Evolutionary conservation across 2,113 vertebrate genomes (phyloP).

Genomic region (Psilopsiagon aymara): DNA sequence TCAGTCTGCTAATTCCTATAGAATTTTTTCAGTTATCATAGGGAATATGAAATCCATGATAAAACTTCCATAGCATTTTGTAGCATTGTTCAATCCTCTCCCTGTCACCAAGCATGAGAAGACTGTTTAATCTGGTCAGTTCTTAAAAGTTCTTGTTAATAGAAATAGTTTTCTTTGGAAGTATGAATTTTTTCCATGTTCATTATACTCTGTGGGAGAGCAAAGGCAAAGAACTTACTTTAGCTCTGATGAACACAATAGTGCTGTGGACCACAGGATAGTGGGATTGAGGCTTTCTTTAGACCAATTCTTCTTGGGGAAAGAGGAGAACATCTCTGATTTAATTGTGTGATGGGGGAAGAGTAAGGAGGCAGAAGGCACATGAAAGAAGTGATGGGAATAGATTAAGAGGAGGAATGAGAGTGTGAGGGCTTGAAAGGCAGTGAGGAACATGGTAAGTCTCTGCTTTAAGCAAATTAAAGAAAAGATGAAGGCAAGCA

Average conservation of each 20-base stretch:
- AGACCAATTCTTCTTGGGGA: neutral
- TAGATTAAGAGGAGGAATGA: neutral
- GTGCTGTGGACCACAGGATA: neutral
- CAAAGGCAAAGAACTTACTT: neutral
- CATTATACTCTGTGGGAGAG: neutral
- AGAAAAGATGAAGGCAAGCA: neutral
- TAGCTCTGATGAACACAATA: neutral
- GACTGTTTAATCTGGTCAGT: neutral
- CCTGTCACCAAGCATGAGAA: neutral
- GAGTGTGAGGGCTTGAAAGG: neutral
- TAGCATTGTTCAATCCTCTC: neutral
- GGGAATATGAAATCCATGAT: neutral
- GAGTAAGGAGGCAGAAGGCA: neutral
- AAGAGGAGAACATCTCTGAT: neutral
- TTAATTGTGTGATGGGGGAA: neutral
- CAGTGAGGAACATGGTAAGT: neutral
- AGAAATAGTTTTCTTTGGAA: neutral
- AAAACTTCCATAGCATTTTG: neutral
- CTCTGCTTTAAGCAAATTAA: neutral
- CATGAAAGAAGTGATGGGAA: neutral
- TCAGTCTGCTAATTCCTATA: neutral
- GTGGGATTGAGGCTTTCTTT: neutral
- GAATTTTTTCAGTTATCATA: neutral
- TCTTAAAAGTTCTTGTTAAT: neutral
- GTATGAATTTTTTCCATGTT: neutral